Conservation (phyloP, 1,140 invertebrate species). For the Druon quercuslanigerum region DNA sequence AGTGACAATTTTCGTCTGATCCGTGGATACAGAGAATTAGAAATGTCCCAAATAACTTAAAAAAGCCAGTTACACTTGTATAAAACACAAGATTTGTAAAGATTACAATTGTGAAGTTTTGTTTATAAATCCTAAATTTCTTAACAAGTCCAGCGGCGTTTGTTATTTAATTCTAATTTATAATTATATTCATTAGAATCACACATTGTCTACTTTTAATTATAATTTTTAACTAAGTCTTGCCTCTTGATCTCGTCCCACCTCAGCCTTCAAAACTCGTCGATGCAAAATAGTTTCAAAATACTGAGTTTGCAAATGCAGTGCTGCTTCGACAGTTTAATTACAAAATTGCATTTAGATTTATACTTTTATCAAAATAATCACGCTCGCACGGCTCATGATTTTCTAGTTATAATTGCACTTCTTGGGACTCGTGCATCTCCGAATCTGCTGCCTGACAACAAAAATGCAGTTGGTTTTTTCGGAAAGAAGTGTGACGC, state of each 20-base stretch:
- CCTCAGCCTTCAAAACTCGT: slow-evolving; percentile 3
- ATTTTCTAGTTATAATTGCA: slow-evolving; percentile 20
- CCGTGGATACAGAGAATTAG: neutral
- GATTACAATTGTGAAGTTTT: neutral
- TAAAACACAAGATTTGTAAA: neutral
- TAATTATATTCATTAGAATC: slow-evolving; percentile 12
- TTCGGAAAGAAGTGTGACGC: neutral
- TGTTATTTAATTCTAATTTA: slow-evolving; percentile 7
- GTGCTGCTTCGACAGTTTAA: slow-evolving; percentile 6
- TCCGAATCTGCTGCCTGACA: neutral
- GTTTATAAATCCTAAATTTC: neutral
- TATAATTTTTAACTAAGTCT: slow-evolving; percentile 12
- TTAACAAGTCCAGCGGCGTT: neutral
- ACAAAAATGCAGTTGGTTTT: neutral
- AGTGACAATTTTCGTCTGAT: neutral
- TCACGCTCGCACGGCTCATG: neutral
- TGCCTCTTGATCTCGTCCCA: neutral
- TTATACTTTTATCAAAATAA: slow-evolving; percentile 20
- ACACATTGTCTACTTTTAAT: slow-evolving; percentile 20
- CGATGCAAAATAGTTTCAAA: slow-evolving; percentile 2
- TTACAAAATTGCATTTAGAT: slow-evolving; percentile 10
- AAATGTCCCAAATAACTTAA: neutral
- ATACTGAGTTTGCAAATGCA: slow-evolving; percentile 18
- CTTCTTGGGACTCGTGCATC: slow-evolving; percentile 14
- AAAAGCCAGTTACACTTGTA: neutral